Evolutionary conservation across 2,113 vertebrate species (phyloP).

Genomic region (Deroptyus accipitrinus): DNA sequence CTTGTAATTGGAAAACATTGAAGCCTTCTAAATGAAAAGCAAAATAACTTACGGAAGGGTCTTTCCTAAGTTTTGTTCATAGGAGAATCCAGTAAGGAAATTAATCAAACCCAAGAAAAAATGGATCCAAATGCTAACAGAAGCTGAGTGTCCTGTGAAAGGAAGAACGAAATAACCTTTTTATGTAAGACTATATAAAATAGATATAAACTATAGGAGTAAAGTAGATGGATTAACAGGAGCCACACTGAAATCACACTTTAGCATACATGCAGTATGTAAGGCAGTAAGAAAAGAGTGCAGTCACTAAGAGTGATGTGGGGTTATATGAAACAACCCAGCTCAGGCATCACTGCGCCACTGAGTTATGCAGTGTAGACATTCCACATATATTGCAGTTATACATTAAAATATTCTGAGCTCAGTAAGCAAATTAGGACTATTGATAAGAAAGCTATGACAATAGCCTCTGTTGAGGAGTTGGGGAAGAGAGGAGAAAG

Average conservation of each 20-base stretch:
- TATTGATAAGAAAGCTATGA: neutral
- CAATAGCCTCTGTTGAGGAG: accelerated
- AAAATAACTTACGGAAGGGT: neutral
- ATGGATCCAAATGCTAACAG: neutral
- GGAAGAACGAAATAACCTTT: neutral
- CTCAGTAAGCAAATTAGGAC: neutral
- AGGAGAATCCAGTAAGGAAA: neutral
- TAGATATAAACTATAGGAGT: neutral
- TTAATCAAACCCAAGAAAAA: neutral
- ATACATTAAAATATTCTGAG: neutral
- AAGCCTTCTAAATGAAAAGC: neutral
- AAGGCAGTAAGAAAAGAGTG: neutral
- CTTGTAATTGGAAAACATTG: neutral
- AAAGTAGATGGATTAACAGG: neutral
- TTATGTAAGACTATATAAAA: neutral
- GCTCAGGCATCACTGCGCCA: accelerated
- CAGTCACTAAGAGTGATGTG: neutral
- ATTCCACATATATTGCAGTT: neutral
- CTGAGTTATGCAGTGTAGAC: neutral
- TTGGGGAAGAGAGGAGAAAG: neutral
- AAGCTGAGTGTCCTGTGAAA: neutral
- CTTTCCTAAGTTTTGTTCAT: neutral
- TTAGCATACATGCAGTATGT: neutral
- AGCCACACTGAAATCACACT: neutral
- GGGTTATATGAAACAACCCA: neutral